Evolutionary conservation across 2,113 vertebrate genomes (phyloP).

Genomic region (Ictidomys tridecemlineatus): DNA sequence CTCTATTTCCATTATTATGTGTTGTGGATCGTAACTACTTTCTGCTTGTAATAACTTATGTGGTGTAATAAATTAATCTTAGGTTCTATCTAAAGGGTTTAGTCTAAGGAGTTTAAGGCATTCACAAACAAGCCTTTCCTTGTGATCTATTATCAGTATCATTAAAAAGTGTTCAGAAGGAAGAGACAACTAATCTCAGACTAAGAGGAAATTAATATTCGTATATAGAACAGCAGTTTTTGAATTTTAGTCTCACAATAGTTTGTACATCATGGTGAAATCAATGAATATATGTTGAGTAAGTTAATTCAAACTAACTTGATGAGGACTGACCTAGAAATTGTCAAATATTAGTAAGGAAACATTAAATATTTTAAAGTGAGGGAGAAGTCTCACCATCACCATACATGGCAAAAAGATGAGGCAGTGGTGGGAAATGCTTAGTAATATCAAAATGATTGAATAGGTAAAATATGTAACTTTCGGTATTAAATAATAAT

Average conservation of each 20-base stretch:
- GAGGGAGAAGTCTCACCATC: background rate
- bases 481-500: background rate
- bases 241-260: background rate
- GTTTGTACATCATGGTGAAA: background rate
- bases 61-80: background rate
- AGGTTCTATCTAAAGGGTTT: constrained; percentile 4
- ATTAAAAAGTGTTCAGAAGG: background rate
- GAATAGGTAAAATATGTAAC: background rate
- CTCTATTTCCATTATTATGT: background rate
- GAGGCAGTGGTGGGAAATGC: background rate
- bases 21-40: background rate
- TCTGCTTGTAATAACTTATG: background rate
- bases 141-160: background rate
- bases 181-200: background rate
- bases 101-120: background rate
- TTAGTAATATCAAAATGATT: background rate
- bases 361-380: background rate
- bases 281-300: background rate
- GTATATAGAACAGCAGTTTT: background rate
- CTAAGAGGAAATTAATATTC: background rate
- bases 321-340: background rate
- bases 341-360: background rate
- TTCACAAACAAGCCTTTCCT: background rate
- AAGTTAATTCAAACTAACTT: background rate
- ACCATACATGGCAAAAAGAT: background rate